A percentile compares a stretch with the other conserved stretches of the same genome.
Evolutionary conservation across 2,888 invertebrate genomes (phyloP).

Genomic region (Cataglyphis livida): DNA sequence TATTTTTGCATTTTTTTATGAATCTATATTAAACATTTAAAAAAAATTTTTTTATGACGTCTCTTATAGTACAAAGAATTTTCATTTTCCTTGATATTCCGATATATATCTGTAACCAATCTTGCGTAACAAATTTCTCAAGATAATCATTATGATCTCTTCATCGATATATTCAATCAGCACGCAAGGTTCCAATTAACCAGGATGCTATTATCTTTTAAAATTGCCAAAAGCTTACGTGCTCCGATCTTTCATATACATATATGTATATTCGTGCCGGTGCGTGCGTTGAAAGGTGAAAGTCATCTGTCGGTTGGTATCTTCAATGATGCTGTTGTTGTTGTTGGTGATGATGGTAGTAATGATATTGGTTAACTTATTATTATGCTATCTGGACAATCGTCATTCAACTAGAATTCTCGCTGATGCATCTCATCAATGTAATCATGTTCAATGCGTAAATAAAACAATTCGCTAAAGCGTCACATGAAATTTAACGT

Average conservation of each 20-base stretch:
- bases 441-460: constrained; percentile 63
- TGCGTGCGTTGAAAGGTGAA: constrained; percentile 57
- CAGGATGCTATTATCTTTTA: constrained; percentile 42
- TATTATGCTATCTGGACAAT: constrained; percentile 71
- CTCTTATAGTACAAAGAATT: neutral
- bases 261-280: neutral
- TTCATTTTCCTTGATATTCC: neutral
- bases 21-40: neutral
- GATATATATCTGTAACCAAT: constrained; percentile 2
- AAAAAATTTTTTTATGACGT: neutral
- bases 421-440: constrained; percentile 48
- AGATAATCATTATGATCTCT: constrained; percentile 39
- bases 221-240: constrained; percentile 46
- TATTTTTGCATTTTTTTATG: neutral
- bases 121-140: constrained; percentile 25
- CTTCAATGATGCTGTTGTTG: neutral
- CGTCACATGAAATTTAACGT: constrained; percentile 63
- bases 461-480: constrained; percentile 58
- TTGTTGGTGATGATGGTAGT: neutral
- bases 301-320: constrained; percentile 59
- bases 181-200: constrained; percentile 45
- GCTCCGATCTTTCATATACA: neutral
- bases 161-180: constrained; percentile 45
- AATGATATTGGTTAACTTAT: constrained; percentile 57
- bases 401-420: constrained; percentile 72